Evolutionary conservation across 2,888 invertebrate species (phyloP), one percentile per base, ranked within the genome.

Genomic region (Sepioteuthis lessoniana): DNA sequence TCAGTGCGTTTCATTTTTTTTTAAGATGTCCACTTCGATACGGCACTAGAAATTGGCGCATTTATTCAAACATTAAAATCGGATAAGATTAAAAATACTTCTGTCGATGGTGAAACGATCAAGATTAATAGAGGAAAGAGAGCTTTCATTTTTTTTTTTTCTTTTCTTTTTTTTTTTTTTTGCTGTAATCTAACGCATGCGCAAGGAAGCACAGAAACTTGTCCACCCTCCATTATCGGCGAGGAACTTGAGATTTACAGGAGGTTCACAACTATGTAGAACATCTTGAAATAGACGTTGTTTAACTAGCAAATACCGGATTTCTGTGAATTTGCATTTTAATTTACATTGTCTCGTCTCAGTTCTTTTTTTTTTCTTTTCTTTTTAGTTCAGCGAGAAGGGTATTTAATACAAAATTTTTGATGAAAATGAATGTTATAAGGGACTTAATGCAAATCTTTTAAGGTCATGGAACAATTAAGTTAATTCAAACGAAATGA

Each of bases 21-120:
- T 8, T 7, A 76, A n/a, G 31, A 76, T 76, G n/a, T 76, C n/a
- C 1, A n/a, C n/a, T 76, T n/a, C 76, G 8, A 16, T 31, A n/a
- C 16, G 76, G n/a, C 31, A n/a, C n/a, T n/a, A 31, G 76, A n/a
- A 76, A 76, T 76, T 31, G 31, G 76, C 16, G 10, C 76, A 76
- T 76, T 76, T 76, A 76, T n/a, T 13, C 76, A 76, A 76, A 76
- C n/a, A 76, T 76, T n/a, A n/a, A 76, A n/a, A 76, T 76, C 76
- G 76, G 76, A n/a, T 76, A 16, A 76, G n/a, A 76, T n/a, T 76
- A n/a, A n/a, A n/a, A 76, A 31, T 55, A n/a, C 2, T 0, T n/a
- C 10, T 76, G 76, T 76, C n/a, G 76, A 76, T 76, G 16, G n/a
- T 76, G 76, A 13, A 76, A 76, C 31, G n/a, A 31, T 76, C 31